Conservation (phyloP, 2,113 vertebrate species). For the Neodon shergylaensis region DNA sequence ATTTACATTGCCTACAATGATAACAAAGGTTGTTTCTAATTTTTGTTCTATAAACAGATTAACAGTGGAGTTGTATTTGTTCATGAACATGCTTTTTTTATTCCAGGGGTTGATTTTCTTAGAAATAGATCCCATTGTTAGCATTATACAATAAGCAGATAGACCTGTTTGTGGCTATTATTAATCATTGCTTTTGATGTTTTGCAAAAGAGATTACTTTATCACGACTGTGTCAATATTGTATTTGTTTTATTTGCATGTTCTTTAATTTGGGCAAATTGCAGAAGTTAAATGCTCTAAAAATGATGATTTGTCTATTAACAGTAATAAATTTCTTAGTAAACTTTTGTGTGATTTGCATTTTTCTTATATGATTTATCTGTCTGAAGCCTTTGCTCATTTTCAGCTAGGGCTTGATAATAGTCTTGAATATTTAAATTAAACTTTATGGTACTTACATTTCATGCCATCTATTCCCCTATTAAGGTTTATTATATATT, state of each 20-base stretch:
- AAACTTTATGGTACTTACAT: constrained; percentile 16
- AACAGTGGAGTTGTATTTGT: constrained; percentile 17
- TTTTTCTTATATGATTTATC: neutral
- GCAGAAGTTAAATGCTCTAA: neutral
- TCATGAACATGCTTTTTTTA: constrained; percentile 14
- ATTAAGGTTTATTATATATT: constrained; percentile 10
- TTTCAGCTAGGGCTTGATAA: neutral
- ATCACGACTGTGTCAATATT: constrained; percentile 11
- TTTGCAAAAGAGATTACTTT: constrained; percentile 28
- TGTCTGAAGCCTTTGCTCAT: constrained; percentile 1
- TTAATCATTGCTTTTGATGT: neutral
- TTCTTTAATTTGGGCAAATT: constrained; percentile 41
- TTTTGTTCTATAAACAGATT: constrained; percentile 63
- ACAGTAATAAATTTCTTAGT: neutral
- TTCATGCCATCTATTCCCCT: constrained; percentile 22
- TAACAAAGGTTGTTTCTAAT: constrained; percentile 46
- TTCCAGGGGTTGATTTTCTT: constrained; percentile 27
- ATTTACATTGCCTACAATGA: constrained; percentile 29
- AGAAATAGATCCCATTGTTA: neutral
- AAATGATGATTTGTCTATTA: constrained; percentile 44
- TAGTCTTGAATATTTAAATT: constrained; percentile 45
- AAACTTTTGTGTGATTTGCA: neutral
- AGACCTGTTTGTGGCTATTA: constrained; percentile 33
- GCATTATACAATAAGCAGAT: constrained; percentile 1
- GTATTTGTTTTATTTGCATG: constrained; percentile 26